Conservation (phyloP, 2,888 invertebrate species). For the Philopedon plagiatum region DNA sequence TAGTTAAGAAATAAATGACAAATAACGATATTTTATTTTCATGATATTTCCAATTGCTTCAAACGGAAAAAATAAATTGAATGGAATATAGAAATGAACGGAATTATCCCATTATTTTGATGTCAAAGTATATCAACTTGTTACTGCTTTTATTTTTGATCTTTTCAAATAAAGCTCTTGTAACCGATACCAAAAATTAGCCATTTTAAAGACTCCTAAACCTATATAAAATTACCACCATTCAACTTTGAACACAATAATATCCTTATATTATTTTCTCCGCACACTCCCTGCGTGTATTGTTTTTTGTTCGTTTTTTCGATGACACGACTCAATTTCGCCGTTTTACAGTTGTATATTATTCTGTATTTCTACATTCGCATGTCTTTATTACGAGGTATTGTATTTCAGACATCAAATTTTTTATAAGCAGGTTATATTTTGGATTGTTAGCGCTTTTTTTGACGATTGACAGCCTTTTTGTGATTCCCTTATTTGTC, state of each 20-base stretch:
- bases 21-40: neutral
- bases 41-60: too few species aligned
- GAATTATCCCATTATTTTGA: neutral
- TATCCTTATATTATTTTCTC: slow-evolving; percentile 8
- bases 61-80: too few species aligned
- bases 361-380: slow-evolving; percentile 32
- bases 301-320: slow-evolving; percentile 26
- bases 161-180: neutral
- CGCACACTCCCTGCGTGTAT: slow-evolving; percentile 7
- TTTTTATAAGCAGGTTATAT: slow-evolving; percentile 17
- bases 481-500: slow-evolving; percentile 15
- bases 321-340: slow-evolving; percentile 32
- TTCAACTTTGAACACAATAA: slow-evolving; percentile 15
- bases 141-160: neutral
- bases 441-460: slow-evolving; percentile 15
- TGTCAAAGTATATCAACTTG: neutral
- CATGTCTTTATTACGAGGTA: slow-evolving; percentile 39
- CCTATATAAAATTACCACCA: slow-evolving; percentile 42
- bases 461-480: slow-evolving; percentile 13
- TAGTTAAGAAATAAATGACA: neutral
- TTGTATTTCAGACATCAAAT: slow-evolving; percentile 39
- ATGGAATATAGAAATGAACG: too few species aligned
- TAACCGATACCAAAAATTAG: slow-evolving; percentile 36
- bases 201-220: slow-evolving; percentile 22
- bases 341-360: slow-evolving; percentile 25